Evolutionary conservation across 2,797 vertebrate species (phyloP), one percentile per base, ranked within the genome.

Genomic region (Dallia pectoralis): DNA sequence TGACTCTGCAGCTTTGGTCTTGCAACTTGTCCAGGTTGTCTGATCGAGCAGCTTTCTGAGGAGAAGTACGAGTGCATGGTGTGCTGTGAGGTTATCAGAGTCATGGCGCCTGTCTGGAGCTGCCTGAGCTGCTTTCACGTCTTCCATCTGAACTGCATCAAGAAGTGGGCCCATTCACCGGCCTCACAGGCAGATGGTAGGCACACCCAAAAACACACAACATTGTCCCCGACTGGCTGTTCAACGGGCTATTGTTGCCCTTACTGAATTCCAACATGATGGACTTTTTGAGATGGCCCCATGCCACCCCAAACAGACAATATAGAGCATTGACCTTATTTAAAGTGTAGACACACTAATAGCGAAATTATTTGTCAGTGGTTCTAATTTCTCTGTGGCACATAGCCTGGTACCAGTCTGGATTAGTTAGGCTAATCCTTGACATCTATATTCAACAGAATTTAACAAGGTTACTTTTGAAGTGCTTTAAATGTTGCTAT

Each of bases 1-100:
- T n/a, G 53, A 59, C 12, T 4, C 22, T 11, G 11, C 25, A 4
- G 3, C 11, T 59, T 59, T 59, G 19, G 53, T 59, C 53, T 56
- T 9, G 51, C 9, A 8, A 22, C 51, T 59, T 27, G 79, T 73
- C 0, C 82, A 98, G 98, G 97, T 1, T 97, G 96, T 53, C 84
- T 99, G 77, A 97, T 98, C 75, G 97, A 99, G 74, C 98, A 99
- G 84, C 92, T 99, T 84, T 96, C 97, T 0, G 94, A 95, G 79
- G 97, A 99, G 91, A 98, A 97, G 84, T 99, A 99, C 0, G 98
- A 99, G 87, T 99, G 98, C 83, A 99, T 99, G 98, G 98, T 99
- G 14, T 99, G 98, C 88, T 99, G 98, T 74, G 98, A 99, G 4
- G 85, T 97, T 59, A 94, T 99, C 65, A 91, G 96, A 1, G 87